Base-by-base conservation (phyloP, 2,797 vertebrate genomes). In the Phataginus tetradactyla region DNA sequence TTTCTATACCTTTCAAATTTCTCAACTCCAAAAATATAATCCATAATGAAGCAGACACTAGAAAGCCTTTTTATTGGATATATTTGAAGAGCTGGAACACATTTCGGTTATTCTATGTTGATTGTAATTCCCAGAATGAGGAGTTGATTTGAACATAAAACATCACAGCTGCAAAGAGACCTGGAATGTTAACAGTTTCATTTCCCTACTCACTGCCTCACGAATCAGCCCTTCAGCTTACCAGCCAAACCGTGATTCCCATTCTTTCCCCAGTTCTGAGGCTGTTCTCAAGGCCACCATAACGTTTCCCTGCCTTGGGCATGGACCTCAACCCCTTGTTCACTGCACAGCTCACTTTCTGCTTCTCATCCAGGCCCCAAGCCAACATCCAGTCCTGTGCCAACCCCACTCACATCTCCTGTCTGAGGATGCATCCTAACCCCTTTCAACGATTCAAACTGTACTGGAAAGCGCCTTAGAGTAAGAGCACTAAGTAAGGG, bases 71-170 rank as follows among this genome's bases (percentile, higher is more conserved):
- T 96, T 95, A 97, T 95, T 97, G 88, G 86, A 71, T 91, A 75
- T 81, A 95, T 90, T 63, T 84, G 81, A 96, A 87, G 90, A 90
- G 34, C 81, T 92, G 34, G 51, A 86, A 93, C 81, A 94, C 64
- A 94, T 92, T 91, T 69, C 4, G 5, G 90, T 94, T 92, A 66
- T 71, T 97, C 85, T 88, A 4, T 68, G 64, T 89, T 94, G 80
- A 97, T 53, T 96, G 29, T 94, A 95, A 97, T 96, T 95, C 92
- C 85, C 77, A 95, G 95, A 95, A 95, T 95, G 81, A 96, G 81
- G 64, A 96, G 92, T 89, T 95, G 95, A 97, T 92, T 96, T 96
- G 81, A 95, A 95, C 92, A 95, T 92, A 95, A 97, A 96, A 95
- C 53, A 96, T 85, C 77, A 97, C 87, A 97, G 96, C 90, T 96